These are phyloP conservation scores for Stenoptilia bipunctidactyla DNA, from an alignment of 2,888 invertebrate species.

Conservation along the genomic window DNA sequence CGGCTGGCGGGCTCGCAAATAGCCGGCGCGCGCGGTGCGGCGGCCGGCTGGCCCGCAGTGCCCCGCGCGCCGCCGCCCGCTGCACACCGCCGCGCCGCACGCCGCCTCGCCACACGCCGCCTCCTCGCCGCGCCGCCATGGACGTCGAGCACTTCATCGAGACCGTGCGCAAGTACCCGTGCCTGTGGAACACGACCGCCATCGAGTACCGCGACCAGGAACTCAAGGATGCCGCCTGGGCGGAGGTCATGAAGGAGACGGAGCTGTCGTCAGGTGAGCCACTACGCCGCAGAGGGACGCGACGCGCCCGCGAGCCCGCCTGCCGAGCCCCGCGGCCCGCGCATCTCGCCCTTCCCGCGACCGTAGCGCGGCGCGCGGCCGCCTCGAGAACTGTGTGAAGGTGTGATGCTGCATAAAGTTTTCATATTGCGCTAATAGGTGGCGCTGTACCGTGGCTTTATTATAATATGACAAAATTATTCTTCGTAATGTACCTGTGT, in stretches of 20 bases:
- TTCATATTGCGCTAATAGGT: too few relatives aligned
- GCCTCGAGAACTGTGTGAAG: too few relatives aligned
- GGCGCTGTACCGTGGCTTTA: too few relatives aligned
- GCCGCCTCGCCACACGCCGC: conserved; percentile 16
- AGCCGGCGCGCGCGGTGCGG: conserved; percentile 16
- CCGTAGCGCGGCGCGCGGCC: conserved; percentile 1
- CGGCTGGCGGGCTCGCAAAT: conserved; percentile 24
- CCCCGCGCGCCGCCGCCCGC: conserved; percentile 16
- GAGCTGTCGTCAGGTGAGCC: conserved; percentile 49
- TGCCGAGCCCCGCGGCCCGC: conserved; percentile 1
- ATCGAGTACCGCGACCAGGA: conserved; percentile 64
- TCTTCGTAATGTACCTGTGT: too few relatives aligned
- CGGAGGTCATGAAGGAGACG: conserved; percentile 60
- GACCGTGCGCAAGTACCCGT: conserved; percentile 56
- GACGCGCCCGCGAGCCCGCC: conserved; percentile 21
- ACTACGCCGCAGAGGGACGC: conserved; percentile 47
- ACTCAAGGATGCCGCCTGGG: conserved; percentile 63
- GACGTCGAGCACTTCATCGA: conserved; percentile 50
- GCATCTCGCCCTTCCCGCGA: conserved; percentile 1
- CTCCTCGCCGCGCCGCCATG: conserved; percentile 3
- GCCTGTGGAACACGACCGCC: conserved; percentile 61
- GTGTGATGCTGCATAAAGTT: too few relatives aligned
- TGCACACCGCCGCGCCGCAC: conserved; percentile 18
- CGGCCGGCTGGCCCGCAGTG: conserved; percentile 17
- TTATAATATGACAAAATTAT: too few relatives aligned